phyloP scores from a whole-genome alignment of 2,888 invertebrate genomes.

The Drosophila barbarae region DNA sequence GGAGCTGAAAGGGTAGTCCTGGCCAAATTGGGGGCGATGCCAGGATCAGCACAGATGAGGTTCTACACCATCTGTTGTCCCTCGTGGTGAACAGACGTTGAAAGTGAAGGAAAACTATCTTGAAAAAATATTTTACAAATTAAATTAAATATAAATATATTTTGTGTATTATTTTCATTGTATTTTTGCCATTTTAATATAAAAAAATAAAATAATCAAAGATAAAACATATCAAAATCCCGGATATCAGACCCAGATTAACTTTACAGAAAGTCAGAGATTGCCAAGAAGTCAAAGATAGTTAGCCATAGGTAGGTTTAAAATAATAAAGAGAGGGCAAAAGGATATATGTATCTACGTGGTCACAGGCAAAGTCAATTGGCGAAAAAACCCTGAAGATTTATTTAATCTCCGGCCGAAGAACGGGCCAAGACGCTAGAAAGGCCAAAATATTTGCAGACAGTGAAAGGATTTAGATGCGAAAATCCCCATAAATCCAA shows the following conservation, averaged over 20 bases:
- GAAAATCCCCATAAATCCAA: conserved; percentile 76
- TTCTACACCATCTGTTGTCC: conserved; percentile 16
- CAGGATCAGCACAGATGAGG: conserved; percentile 2
- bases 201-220: neutral
- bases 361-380: conserved; percentile 61
- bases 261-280: conserved; percentile 4
- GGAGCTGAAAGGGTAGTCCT: conserved; percentile 17
- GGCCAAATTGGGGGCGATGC: conserved; percentile 3
- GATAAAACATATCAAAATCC: too few species aligned
- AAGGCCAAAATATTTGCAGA: conserved; percentile 76
- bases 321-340: neutral
- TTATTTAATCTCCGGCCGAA: conserved; percentile 44
- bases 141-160: neutral
- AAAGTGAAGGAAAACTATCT: neutral
- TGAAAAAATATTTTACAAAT: neutral
- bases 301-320: conserved; percentile 4
- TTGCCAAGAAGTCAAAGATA: conserved; percentile 20
- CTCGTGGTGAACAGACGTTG: neutral
- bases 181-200: too few species aligned
- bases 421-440: conserved; percentile 37
- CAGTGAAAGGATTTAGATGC: conserved; percentile 73
- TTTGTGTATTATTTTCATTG: neutral
- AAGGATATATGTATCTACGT: neutral
- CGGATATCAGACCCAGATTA: neutral
- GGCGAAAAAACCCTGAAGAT: conserved; percentile 59